Evolutionary conservation across 2,113 vertebrate species (phyloP), one percentile per base, ranked within the genome.

Genomic region (Cariama cristata): DNA sequence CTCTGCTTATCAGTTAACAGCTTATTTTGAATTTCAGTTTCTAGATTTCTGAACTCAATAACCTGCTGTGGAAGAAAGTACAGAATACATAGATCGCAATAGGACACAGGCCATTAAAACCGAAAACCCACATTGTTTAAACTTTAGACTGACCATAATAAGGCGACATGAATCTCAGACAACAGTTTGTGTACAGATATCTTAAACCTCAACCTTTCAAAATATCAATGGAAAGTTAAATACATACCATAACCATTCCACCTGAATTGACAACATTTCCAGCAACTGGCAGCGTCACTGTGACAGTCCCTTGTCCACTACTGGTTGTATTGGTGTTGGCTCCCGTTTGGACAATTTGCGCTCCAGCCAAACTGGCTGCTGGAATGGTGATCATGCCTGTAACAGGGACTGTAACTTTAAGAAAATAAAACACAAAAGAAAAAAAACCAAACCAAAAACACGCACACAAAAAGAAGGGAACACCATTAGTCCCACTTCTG

Each of bases 371-470:
- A 93, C 99, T 99, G 96, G 99, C 98, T 96, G 99, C 99, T 84
- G 99, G 99, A 93, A 99, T 99, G 95, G 99, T 99, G 98, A 99
- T 99, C 99, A 99, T 99, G 98, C 99, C 99, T 99, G 98, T 97
- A 98, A 98, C 97, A 98, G 98, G 97, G 98, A 99, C 98, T 98
- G 98, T 98, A 93, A 99, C 98, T 98, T 98, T 98, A 98, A 98
- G 96, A 97, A 98, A 98, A 98, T 40, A 97, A 95, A 98, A 98
- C 24, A 96, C 52, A 97, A 97, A 97, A 92, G 44, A 87, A 88
- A 93, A 94, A 92, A 56, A 67, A 74, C 17, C 45, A 52, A 56
- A 85, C 42, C 32, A 97, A 96, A 98, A 95, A 97, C 95, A 98
- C 4, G 96, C 97, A 98, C 98, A 98, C 89, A 98, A 94, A 98